phyloP scores from a whole-genome alignment of 1,140 invertebrate genomes.

The Radopholus similis region DNA sequence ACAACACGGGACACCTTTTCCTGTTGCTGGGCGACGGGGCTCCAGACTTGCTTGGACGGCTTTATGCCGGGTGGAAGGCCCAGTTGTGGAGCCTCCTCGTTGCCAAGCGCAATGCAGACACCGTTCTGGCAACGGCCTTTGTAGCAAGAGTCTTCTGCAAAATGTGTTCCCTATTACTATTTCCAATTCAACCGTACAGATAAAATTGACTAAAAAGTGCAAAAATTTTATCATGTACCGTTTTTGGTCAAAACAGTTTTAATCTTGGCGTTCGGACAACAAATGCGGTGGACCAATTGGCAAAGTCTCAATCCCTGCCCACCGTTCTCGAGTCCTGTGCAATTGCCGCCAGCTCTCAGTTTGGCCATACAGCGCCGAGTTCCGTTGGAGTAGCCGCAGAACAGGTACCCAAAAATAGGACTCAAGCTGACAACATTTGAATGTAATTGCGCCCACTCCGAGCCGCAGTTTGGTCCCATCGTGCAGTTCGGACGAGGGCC shows the following conservation, averaged over 20 bases:
- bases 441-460: slow-evolving; percentile 27
- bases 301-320: slow-evolving; percentile 1
- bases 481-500: slow-evolving; percentile 47
- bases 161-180: too few relatives aligned
- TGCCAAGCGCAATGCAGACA: slow-evolving; percentile 35
- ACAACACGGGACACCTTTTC: too few relatives aligned
- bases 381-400: slow-evolving; percentile 51
- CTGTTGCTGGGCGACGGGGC: too few relatives aligned
- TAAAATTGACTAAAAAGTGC: slow-evolving; percentile 9
- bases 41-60: too few relatives aligned
- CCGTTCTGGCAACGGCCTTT: slow-evolving; percentile 42
- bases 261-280: slow-evolving; percentile 16
- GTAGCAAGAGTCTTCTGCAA: slow-evolving; percentile 33
- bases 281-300: too few relatives aligned
- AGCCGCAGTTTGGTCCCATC: slow-evolving; percentile 45
- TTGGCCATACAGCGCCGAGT: slow-evolving; percentile 46
- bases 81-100: too few relatives aligned
- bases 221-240: neutral
- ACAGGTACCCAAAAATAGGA: slow-evolving; percentile 32
- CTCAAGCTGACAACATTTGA: neutral
- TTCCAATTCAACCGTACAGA: too few relatives aligned
- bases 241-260: neutral
- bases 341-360: slow-evolving; percentile 43
- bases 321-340: slow-evolving; percentile 32
- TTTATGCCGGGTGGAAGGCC: too few relatives aligned